phyloP scores from a whole-genome alignment of 2,113 vertebrate genomes.

The Microtus ochrogaster region DNA sequence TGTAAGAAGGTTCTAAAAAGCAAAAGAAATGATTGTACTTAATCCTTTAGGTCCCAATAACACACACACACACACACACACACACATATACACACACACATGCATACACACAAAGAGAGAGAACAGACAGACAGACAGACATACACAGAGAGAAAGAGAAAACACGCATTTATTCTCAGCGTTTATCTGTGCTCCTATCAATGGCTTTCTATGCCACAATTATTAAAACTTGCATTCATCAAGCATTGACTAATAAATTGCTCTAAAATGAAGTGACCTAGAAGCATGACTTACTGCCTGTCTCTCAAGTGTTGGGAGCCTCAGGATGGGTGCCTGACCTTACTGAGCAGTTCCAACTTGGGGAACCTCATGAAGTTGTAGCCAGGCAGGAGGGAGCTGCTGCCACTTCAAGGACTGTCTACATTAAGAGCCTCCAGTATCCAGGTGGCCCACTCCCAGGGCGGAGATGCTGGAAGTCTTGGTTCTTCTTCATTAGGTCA shows the following conservation, averaged over 20 bases:
- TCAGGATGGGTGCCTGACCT: neutral
- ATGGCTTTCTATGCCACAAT: neutral
- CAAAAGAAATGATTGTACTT: neutral
- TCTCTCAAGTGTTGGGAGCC: neutral
- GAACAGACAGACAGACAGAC: neutral
- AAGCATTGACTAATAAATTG: neutral
- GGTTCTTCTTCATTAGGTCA: neutral
- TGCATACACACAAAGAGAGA: neutral
- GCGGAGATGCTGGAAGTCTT: neutral
- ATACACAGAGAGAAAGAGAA: neutral
- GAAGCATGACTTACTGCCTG: neutral
- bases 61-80: neutral
- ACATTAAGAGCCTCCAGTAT: neutral
- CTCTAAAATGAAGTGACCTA: neutral
- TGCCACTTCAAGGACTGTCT: neutral
- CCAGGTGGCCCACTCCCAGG: neutral
- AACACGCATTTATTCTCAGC: neutral
- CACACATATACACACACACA: neutral
- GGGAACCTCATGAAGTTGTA: neutral
- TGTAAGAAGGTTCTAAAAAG: neutral
- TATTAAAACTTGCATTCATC: neutral
- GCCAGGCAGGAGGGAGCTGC: neutral
- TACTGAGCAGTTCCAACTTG: neutral
- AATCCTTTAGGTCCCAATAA: neutral
- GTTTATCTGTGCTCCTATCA: neutral